Evolutionary conservation across 1,140 invertebrate genomes (phyloP), one percentile per base, ranked within the genome.

Genomic region (Aphelinus atriplicis): DNA sequence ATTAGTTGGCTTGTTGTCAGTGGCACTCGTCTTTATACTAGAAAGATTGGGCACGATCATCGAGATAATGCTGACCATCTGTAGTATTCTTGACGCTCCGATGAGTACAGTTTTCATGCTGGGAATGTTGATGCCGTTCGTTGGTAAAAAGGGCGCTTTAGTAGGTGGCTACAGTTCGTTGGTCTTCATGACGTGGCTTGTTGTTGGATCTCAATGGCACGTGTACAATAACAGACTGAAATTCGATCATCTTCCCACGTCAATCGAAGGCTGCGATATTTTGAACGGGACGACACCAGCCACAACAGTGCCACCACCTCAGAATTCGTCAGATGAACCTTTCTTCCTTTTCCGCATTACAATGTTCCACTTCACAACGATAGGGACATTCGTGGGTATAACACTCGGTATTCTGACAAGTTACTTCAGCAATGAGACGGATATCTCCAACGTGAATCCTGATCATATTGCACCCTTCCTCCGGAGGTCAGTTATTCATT

Each of bases 281-380:
- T 57, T 72, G 0, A 81, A 83, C 9, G 66, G 77, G 2, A 70
- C 67, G 1, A 80, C 78, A 0, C 60, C 48, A 0, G 68, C 73
- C 3, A 78, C 73, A 3, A 71, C 57, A 1, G 53, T 10, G n/a
- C 53, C 55, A 46, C 5, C 0, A 1, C 64, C 75, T 50, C 55
- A 77, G 4, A 73, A 53, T 2, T 50, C 65, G 0, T 61, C 72
- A 3, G 83, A 84, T 3, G 74, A 81, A n/a, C 79, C 83, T 2
- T 81, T 81, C 10, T 72, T 79, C 55, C 70, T 89, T 43, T 90
- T 87, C 78, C 84, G 83, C 10, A 88, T 92, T 63, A 91, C 91
- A 2, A 92, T 92, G 78, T 89, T 92, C 67, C 92, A 90, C 73
- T 92, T 90, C 78, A 90, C 89, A 3, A 82, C 90, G 2, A 89